These are phyloP conservation scores for Arvicanthis niloticus DNA, from an alignment of 2,113 vertebrate genomes.

Conservation along the genomic window DNA sequence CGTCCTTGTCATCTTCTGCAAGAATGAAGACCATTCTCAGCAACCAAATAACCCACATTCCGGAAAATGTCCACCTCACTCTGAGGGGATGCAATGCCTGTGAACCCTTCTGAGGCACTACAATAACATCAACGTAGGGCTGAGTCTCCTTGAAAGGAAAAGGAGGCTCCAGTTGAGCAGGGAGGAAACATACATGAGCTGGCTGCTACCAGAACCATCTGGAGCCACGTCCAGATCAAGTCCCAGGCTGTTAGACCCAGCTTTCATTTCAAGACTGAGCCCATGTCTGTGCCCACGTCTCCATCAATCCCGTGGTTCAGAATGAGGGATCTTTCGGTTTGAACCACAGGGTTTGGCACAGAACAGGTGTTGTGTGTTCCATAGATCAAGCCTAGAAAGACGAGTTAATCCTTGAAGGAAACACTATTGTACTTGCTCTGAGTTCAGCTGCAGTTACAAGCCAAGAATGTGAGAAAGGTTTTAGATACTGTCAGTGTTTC, in stretches of 20 bases:
- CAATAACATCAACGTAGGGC: not conserved
- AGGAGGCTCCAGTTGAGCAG: not conserved
- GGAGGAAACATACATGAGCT: not conserved
- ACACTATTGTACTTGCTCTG: not conserved
- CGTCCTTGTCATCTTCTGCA: not conserved
- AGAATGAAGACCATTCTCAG: not conserved
- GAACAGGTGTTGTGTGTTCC: not conserved
- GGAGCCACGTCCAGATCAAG: not conserved
- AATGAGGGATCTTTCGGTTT: not conserved
- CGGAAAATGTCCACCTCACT: not conserved
- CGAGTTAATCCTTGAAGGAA: not conserved
- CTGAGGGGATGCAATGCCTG: not conserved
- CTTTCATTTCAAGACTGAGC: not conserved
- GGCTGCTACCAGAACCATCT: not conserved
- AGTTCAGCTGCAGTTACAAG: not conserved
- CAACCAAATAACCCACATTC: not conserved
- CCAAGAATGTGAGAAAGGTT: not conserved
- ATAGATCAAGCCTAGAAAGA: not conserved
- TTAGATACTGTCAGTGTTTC: not conserved
- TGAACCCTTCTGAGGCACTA: not conserved
- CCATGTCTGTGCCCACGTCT: not conserved
- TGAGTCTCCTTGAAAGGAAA: not conserved
- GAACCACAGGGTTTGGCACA: not conserved
- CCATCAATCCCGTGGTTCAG: not conserved
- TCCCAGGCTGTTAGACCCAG: not conserved